phyloP scores from a whole-genome alignment of 2,888 invertebrate genomes.

The Meandrusa payeni region DNA sequence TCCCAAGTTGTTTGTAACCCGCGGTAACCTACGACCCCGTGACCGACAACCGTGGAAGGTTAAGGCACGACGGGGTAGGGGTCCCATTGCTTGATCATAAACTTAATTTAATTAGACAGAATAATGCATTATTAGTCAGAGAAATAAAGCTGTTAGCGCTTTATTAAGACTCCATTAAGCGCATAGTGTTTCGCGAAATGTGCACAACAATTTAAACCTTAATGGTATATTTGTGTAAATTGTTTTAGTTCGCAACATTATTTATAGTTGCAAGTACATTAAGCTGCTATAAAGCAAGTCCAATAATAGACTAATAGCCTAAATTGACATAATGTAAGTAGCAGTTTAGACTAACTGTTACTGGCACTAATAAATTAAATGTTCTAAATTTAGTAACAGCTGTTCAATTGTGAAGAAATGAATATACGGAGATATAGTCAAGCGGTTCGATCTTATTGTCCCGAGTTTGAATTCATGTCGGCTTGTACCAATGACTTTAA shows the following conservation, averaged over 20 bases:
- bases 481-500: too few species aligned
- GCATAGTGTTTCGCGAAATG: slow-evolving; percentile 13
- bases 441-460: too few species aligned
- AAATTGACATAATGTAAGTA: slow-evolving; percentile 32
- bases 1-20: slow-evolving; percentile 15
- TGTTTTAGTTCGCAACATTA: slow-evolving; percentile 3
- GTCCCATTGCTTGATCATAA: slow-evolving; percentile 18
- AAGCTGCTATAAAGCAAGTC: slow-evolving; percentile 30
- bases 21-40: slow-evolving; percentile 12
- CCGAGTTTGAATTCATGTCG: too few species aligned
- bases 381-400: not conserved
- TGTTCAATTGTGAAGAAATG: too few species aligned
- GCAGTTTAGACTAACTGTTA: slow-evolving; percentile 25
- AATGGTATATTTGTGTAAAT: not conserved
- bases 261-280: slow-evolving; percentile 18
- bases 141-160: slow-evolving; percentile 34
- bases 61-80: slow-evolving; percentile 15
- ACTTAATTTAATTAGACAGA: slow-evolving; percentile 29
- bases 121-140: slow-evolving; percentile 28
- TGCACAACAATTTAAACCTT: slow-evolving; percentile 6
- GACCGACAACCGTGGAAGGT: slow-evolving; percentile 18
- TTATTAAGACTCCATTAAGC: slow-evolving; percentile 29
- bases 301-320: slow-evolving; percentile 33
- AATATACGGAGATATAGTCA: too few species aligned
- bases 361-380: slow-evolving; percentile 26